These are phyloP conservation scores for Lithophane semibrunnea DNA, from an alignment of 2,888 invertebrate species.

Conservation along the genomic window DNA sequence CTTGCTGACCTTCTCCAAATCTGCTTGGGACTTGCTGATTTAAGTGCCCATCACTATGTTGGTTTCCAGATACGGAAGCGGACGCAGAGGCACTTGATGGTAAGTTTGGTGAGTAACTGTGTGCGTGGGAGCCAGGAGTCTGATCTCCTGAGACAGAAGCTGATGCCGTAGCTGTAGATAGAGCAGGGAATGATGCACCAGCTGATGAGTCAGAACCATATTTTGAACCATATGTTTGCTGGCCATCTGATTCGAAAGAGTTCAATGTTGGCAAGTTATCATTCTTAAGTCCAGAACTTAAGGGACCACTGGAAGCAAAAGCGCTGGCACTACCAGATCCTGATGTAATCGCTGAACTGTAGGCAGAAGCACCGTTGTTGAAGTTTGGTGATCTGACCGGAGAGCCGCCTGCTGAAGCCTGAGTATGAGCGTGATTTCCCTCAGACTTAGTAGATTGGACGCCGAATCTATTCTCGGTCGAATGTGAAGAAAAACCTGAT, in stretches of 20 bases:
- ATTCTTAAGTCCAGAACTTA: conserved; percentile 65
- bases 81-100: conserved; percentile 39
- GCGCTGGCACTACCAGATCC: conserved; percentile 59
- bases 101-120: not conserved
- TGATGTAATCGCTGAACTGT: conserved; percentile 45
- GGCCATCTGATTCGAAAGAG: conserved; percentile 17
- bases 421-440: conserved; percentile 27
- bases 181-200: conserved; percentile 30
- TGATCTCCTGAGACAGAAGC: conserved; percentile 33
- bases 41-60: not conserved
- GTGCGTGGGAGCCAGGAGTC: not conserved
- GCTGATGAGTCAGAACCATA: conserved; percentile 28
- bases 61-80: conserved; percentile 19
- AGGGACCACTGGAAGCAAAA: conserved; percentile 60
- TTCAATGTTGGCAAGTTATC: conserved; percentile 61
- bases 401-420: conserved; percentile 9
- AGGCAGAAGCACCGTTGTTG: conserved; percentile 27
- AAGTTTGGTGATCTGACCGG: conserved; percentile 20
- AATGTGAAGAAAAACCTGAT: conserved; percentile 30
- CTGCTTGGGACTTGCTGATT: conserved; percentile 42
- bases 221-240: conserved; percentile 18
- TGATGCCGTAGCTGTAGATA: conserved; percentile 42
- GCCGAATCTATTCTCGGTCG: conserved; percentile 48
- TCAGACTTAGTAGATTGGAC: conserved; percentile 52
- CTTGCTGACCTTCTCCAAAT: conserved; percentile 34